Evolutionary conservation across 2,888 invertebrate species (phyloP).

Genomic region (Craniophora ligustri): DNA sequence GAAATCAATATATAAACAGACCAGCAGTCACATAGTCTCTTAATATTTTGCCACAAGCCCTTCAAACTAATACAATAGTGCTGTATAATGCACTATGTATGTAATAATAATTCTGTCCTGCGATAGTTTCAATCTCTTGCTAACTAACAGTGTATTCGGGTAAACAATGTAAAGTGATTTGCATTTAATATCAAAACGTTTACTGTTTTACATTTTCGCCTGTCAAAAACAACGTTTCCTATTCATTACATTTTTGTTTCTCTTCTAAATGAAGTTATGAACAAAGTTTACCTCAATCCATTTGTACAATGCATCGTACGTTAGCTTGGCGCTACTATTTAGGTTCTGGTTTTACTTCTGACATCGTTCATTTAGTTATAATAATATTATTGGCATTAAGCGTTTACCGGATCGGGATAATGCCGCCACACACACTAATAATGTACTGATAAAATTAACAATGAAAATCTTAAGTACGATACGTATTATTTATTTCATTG

Average conservation of each 20-base stretch:
- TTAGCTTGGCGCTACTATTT: not conserved
- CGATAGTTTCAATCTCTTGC: too few relatives aligned
- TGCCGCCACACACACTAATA: too few relatives aligned
- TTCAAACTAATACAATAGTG: too few relatives aligned
- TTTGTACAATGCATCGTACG: not conserved
- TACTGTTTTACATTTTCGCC: constrained; percentile 6
- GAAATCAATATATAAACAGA: too few relatives aligned
- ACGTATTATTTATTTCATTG: too few relatives aligned
- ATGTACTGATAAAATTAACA: too few relatives aligned
- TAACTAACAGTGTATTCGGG: not conserved
- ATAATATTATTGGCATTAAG: not conserved
- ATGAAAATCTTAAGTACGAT: too few relatives aligned
- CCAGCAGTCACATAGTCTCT: too few relatives aligned
- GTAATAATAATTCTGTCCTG: too few relatives aligned
- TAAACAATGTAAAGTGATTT: constrained; percentile 18
- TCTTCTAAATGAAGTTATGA: constrained; percentile 21
- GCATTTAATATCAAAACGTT: constrained; percentile 22
- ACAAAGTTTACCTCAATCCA: constrained; percentile 5
- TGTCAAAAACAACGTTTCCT: constrained; percentile 21
- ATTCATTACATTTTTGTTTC: constrained; percentile 26
- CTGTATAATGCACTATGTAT: too few relatives aligned
- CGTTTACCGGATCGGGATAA: not conserved
- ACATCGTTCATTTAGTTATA: not conserved
- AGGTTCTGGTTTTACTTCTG: not conserved
- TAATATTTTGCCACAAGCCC: too few relatives aligned